Evolutionary conservation across 2,113 vertebrate genomes (phyloP), one percentile per base, ranked within the genome.

Genomic region (Eurystomus gularis): DNA sequence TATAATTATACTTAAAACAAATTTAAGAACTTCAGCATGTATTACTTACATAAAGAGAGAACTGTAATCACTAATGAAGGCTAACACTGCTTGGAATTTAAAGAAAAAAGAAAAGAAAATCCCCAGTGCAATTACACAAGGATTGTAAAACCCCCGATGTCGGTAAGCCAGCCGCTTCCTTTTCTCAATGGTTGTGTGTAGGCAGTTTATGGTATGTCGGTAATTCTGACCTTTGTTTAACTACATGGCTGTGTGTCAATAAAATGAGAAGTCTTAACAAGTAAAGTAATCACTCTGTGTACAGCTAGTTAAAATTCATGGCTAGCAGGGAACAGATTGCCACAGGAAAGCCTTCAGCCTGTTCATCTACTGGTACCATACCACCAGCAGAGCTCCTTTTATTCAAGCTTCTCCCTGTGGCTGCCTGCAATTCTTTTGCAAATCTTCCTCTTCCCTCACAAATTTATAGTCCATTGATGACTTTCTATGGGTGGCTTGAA

Each of bases 381-480:
- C 95, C 96, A 95, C 96, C 94, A 96, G 80, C 95, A 86, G 96
- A 93, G 94, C 82, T 77, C 81, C 84, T 97, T 96, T 97, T 73
- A 96, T 94, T 72, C 49, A 62, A 49, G 46, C 20, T 71, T 97
- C 81, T 97, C 82, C 62, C 95, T 5, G 33, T 82, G 90, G 77
- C 90, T 77, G 75, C 76, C 83, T 83, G 90, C 88, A 91, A 92
- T 97, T 97, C 95, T 97, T 96, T 97, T 96, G 96, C 93, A 98
- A 98, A 97, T 96, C 90, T 96, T 96, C 90, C 90, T 95, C 69
- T 93, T 77, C 72, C 28, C 68, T 97, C 93, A 94, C 95, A 96
- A 96, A 95, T 97, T 95, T 98, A 96, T 97, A 95, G 77, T 85
- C 95, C 72, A 91, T 97, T 96, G 94, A 96, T 49, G 60, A 64